These are phyloP conservation scores for Falco naumanni DNA, from an alignment of 2,797 vertebrate genomes.

Conservation along the genomic window DNA sequence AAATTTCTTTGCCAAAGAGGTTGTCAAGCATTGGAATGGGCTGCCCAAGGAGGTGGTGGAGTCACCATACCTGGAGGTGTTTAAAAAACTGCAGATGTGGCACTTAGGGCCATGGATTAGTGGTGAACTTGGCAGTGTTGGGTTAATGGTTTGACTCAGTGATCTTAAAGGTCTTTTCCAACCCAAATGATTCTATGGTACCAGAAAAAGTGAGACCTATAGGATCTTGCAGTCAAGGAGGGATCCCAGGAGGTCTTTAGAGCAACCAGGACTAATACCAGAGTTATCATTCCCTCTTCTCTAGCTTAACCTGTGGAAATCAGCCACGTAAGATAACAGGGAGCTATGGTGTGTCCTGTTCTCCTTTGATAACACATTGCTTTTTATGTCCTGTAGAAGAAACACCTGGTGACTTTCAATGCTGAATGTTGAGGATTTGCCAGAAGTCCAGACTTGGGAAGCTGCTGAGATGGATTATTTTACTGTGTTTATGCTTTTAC, in stretches of 20 bases:
- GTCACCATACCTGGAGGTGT: too few species aligned
- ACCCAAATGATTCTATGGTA: not conserved
- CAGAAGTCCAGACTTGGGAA: not conserved
- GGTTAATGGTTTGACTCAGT: too few species aligned
- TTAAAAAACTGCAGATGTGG: too few species aligned
- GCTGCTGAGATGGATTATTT: not conserved
- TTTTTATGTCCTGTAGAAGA: slow-evolving; percentile 14
- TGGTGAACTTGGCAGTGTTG: too few species aligned
- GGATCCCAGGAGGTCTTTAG: not conserved
- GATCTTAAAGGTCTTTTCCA: too few species aligned
- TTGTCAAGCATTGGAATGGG: too few species aligned
- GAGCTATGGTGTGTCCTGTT: not conserved
- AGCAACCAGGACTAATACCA: not conserved
- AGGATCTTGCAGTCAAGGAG: too few species aligned
- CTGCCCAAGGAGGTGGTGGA: too few species aligned
- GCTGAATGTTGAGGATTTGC: not conserved
- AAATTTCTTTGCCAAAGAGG: too few species aligned
- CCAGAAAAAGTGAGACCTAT: not conserved
- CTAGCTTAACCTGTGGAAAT: not conserved
- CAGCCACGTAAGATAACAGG: not conserved
- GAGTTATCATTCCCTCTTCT: not conserved
- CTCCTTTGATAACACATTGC: not conserved
- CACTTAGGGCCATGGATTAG: too few species aligned
- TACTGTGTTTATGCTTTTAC: not conserved
- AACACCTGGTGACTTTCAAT: not conserved